Evolutionary conservation across 1,140 invertebrate genomes (phyloP), one percentile per base, ranked within the genome.

Genomic region (Trinorchestia longiramus): DNA sequence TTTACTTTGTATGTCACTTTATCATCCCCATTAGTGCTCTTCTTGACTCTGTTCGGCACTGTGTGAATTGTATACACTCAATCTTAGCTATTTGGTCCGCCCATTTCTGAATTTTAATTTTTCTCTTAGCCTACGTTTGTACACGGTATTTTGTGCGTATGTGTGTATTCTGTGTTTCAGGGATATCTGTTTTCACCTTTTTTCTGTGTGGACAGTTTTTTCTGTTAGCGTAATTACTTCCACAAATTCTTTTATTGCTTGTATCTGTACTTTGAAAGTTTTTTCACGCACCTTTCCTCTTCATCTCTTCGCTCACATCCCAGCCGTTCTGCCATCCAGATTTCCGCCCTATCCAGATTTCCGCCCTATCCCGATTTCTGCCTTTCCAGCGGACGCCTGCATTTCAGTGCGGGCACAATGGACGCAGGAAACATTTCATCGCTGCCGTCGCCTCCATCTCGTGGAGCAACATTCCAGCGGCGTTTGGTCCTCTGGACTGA

Each of bases 401-500:
- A 77, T 77, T 77, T 77, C 62, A 77, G 15, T 77, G 62, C 62
- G 15, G 28, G 62, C 62, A 77, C 62, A 77, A 77, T 77, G 62
- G 62, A 28, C 62, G 15, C 62, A 77, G 88, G n/a, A 90, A 90
- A 90, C 88, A 90, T 90, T 90, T 90, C 88, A 43, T 90, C 88
- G 88, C 88, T 90, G 3, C 15, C 88, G 88, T 90, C 41, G 36
- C 88, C 62, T 77, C 62, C 62, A 77, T 77, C 62, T 77, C 36
- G 15, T 28, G 28, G 28, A 77, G 62, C 62, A 77, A 77, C 62
- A 23, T 42, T 90, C n/a, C 88, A 15, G 15, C 41, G 88, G 17
- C 88, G 88, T 90, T 90, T 90, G 43, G 88, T 77, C 88, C n/a
- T 41, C 88, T 8, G 88, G 41, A 0, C 41, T 90, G 88, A 90